Base-by-base conservation (phyloP, 2,888 invertebrate genomes). In the Lordiphosa andalusiaca region DNA sequence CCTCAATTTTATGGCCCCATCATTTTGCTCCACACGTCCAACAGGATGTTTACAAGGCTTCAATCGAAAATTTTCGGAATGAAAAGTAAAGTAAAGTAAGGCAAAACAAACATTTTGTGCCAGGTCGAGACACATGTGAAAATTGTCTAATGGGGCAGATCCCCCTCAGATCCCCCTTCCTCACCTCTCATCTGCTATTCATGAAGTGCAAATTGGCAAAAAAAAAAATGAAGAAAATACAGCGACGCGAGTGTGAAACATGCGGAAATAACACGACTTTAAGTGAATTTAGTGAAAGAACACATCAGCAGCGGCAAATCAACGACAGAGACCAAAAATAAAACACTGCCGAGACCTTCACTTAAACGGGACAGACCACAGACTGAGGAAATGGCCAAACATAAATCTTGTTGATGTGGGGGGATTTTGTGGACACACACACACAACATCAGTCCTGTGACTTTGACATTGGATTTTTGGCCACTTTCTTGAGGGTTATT, bases 221-320 rank as follows among this genome's bases (percentile, higher is more conserved):
- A 76, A 61, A 49, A 37, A 63, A 50, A 36, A 50, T 23, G 61
- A 54, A 71, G 66, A 56, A 57, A 53, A 54, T 57, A 60, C 56
- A 47, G 40, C 48, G 33, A 55, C 19, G 52, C 51, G 56, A 59
- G 75, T 61, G 80, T 63, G 80, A 71, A 72, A 78, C 67, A 78
- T 78, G 77, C 77, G 83, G 77, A 82, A 78, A 73, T 78, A 78
- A 82, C 77, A 78, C 49, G 73, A 69, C 69, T 82, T 78, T 82
- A 78, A 78, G 83, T 78, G 77, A 78, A 73, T 78, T 82, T 82
- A 82, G 65, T 78, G 77, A 78, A 78, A 82, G 77, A 78, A 82
- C 76, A 75, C 71, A 78, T 78, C 77, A 69, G 73, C 83, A 44
- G 7, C 83, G 33, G 7, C 44, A 78, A 82, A 82, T 78, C 80